These are phyloP conservation scores for Cryptophagus acutangulus DNA, from an alignment of 2,888 invertebrate genomes.

Conservation along the genomic window DNA sequence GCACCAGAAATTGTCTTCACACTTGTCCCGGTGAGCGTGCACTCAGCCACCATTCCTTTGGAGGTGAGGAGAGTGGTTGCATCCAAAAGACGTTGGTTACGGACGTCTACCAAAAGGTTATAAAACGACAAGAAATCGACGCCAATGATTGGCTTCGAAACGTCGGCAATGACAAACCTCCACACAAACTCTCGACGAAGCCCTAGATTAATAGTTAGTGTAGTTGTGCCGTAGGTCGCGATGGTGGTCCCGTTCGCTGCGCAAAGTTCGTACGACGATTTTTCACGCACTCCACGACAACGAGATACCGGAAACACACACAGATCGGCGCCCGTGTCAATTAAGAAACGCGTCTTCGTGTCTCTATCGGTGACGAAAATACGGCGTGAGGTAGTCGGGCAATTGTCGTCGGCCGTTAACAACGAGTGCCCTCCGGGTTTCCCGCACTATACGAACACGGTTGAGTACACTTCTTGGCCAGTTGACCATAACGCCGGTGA, in stretches of 20 bases:
- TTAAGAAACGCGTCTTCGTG: no score
- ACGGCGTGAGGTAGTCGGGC: constrained; percentile 10
- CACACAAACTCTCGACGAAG: no score
- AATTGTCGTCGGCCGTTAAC: constrained; percentile 8
- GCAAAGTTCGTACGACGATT: constrained; percentile 4
- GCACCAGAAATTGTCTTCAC: no score
- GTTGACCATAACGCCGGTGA: no score
- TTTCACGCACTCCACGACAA: constrained; percentile 1
- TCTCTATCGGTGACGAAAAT: constrained; percentile 12
- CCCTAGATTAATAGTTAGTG: constrained; percentile 9
- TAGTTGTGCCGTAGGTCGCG: constrained; percentile 13
- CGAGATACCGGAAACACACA: constrained; percentile 13
- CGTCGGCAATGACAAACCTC: constrained; percentile 9
- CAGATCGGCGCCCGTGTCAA: constrained; percentile 17
- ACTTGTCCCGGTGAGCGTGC: no score
- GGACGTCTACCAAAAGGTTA: constrained; percentile 9
- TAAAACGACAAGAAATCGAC: no score
- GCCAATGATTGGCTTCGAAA: constrained; percentile 12
- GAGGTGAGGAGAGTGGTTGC: no score
- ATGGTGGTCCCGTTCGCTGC: constrained; percentile 14
- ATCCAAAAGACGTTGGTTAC: constrained; percentile 8
- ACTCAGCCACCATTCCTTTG: no score
- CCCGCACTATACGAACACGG: constrained; percentile 13
- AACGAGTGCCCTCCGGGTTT: constrained; percentile 15
- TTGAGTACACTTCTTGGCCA: no score